A percentile compares a stretch with the other conserved stretches of the same genome.
phyloP scores from a whole-genome alignment of 2,797 vertebrate species.

The Apogon talboti region DNA sequence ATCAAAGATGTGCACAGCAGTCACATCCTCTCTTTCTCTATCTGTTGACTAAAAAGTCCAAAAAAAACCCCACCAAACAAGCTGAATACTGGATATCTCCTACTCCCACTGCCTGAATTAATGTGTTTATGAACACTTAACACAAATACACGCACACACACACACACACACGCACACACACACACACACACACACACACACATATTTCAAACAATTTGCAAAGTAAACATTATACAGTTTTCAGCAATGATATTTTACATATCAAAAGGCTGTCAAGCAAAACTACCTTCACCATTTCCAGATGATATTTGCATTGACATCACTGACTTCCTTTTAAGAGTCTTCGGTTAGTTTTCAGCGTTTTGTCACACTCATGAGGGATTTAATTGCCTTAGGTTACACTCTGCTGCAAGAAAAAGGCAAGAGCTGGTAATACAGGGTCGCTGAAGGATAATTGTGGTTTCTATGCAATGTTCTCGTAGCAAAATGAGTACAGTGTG shows the following conservation, averaged over 20 bases:
- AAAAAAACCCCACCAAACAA: conserved; percentile 8
- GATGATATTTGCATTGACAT: conserved; percentile 19
- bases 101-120: conserved; percentile 10
- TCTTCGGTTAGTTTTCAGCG: conserved; percentile 4
- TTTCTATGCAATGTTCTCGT: conserved; percentile 23
- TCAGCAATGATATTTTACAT: conserved; percentile 26
- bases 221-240: conserved; percentile 16
- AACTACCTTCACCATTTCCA: background rate
- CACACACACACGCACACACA: too few species aligned
- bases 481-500: conserved; percentile 12
- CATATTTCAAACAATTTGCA: conserved; percentile 24
- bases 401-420: conserved; percentile 1
- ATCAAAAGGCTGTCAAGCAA: conserved; percentile 32
- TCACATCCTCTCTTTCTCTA: conserved; percentile 25
- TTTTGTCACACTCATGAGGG: background rate
- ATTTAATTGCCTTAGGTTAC: conserved; percentile 12
- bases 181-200: background rate
- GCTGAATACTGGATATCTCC: conserved; percentile 1
- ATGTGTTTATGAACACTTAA: conserved; percentile 22
- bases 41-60: conserved; percentile 19
- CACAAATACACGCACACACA: background rate
- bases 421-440: conserved; percentile 25
- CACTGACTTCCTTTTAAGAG: conserved; percentile 3
- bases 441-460: conserved; percentile 48
- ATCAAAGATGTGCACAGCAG: conserved; percentile 65